Evolutionary conservation across 1,140 invertebrate species (phyloP).

Genomic region (Cheumatopsyche charites): DNA sequence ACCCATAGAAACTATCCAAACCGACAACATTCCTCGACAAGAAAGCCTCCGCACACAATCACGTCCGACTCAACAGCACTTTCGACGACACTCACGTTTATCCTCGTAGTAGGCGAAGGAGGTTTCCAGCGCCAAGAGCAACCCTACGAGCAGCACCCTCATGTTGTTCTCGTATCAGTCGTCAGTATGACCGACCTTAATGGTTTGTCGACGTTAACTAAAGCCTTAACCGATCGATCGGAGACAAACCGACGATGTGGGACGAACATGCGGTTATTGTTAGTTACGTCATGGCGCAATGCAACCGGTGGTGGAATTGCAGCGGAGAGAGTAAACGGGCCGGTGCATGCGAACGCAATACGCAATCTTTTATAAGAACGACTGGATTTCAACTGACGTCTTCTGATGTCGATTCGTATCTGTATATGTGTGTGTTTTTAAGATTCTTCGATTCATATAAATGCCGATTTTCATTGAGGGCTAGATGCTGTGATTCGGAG

Average conservation of each 20-base stretch:
- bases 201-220: conserved; percentile 42
- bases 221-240: conserved; percentile 17
- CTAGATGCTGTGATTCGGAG: too few species aligned
- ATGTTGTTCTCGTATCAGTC: too few species aligned
- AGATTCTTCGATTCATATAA: too few species aligned
- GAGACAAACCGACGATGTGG: conserved; percentile 39
- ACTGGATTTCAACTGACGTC: too few species aligned
- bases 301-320: conserved; percentile 44
- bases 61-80: too few species aligned
- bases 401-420: too few species aligned
- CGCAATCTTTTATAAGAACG: neutral
- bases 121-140: neutral
- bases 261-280: conserved; percentile 39
- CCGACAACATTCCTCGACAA: neutral
- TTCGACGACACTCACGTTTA: conserved; percentile 46
- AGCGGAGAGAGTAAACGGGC: conserved; percentile 28
- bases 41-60: neutral
- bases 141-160: neutral
- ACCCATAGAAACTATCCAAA: too few species aligned
- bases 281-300: conserved; percentile 45
- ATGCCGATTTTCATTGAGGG: too few species aligned
- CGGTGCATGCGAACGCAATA: neutral
- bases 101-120: conserved; percentile 37
- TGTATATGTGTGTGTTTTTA: too few species aligned
- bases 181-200: conserved; percentile 36